A percentile compares a stretch with the other conserved stretches of the same genome.
phyloP scores from a whole-genome alignment of 2,797 vertebrate species.

The Sparus aurata region DNA sequence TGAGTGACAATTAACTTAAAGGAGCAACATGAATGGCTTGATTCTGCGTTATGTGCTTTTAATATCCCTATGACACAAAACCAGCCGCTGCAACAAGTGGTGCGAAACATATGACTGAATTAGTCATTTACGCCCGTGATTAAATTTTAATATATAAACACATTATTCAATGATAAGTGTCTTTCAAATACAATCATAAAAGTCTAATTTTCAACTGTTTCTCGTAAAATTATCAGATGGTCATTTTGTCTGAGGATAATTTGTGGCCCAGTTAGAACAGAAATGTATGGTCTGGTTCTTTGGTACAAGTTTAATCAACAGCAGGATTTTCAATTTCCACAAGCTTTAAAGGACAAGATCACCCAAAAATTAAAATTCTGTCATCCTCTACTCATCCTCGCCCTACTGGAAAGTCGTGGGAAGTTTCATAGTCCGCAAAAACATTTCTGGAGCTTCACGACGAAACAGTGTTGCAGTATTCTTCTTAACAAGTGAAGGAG shows the following conservation, averaged over 20 bases:
- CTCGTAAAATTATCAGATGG: not conserved
- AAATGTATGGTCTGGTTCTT: conserved; percentile 20
- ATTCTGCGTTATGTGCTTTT: conserved; percentile 43
- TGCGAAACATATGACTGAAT: conserved; percentile 2
- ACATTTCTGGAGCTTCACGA: too few relatives aligned
- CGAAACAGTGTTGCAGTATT: too few relatives aligned
- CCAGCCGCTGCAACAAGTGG: not conserved
- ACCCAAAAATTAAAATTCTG: too few relatives aligned
- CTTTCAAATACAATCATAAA: conserved; percentile 19
- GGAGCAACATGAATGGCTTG: conserved; percentile 4
- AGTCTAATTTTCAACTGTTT: not conserved
- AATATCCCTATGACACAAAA: conserved; percentile 13
- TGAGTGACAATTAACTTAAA: not conserved
- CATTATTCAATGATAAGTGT: conserved; percentile 18
- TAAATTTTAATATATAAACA: conserved; percentile 15
- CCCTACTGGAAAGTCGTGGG: too few relatives aligned
- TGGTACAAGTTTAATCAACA: conserved; percentile 6
- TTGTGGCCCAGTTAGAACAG: conserved; percentile 9
- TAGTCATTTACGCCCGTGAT: not conserved
- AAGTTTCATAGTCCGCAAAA: too few relatives aligned
- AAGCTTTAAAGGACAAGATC: not conserved
- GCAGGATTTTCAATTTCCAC: not conserved
- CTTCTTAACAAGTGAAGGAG: too few relatives aligned
- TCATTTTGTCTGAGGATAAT: conserved; percentile 7
- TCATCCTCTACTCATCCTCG: too few relatives aligned